Percentiles rank a stretch among this genome's conserved stretches.
phyloP scores from a whole-genome alignment of 1,140 invertebrate genomes.

The Drosophila chauvacae region DNA sequence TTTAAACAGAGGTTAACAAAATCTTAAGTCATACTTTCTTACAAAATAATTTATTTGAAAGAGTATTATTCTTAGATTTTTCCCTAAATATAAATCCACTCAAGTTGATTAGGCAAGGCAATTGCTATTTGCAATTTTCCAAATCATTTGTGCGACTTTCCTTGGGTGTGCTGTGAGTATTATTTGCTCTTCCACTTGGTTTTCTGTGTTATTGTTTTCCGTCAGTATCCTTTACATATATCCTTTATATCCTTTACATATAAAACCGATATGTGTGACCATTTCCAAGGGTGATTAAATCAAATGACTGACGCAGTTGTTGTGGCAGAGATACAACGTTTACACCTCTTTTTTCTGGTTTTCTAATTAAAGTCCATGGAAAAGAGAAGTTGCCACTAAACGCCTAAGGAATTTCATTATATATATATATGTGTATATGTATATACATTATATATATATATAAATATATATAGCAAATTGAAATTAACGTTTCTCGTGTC shows the following conservation, averaged over 20 bases:
- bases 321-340: conserved; percentile 1
- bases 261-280: conserved; percentile 22
- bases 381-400: not conserved
- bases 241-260: conserved; percentile 25
- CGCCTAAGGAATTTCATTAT: conserved; percentile 48
- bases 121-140: conserved; percentile 13
- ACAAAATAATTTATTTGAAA: not conserved
- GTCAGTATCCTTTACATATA: not conserved
- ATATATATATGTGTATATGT: conserved; percentile 21
- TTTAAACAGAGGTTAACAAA: not conserved
- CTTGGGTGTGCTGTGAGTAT: not conserved
- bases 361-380: conserved; percentile 55
- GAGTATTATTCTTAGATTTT: not conserved
- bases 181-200: conserved; percentile 11
- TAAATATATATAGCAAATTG: conserved; percentile 26
- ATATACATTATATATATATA: conserved; percentile 29
- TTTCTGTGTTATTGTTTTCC: conserved; percentile 14
- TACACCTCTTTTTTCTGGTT: not conserved
- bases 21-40: no score
- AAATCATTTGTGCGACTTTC: not conserved
- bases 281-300: conserved; percentile 29
- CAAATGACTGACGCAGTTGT: conserved; percentile 44
- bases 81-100: not conserved
- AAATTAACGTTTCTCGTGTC: conserved; percentile 53
- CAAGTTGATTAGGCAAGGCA: conserved; percentile 3